Evolutionary conservation across 2,797 vertebrate species (phyloP), one percentile per base, ranked within the genome.

Genomic region (Perodicticus potto): DNA sequence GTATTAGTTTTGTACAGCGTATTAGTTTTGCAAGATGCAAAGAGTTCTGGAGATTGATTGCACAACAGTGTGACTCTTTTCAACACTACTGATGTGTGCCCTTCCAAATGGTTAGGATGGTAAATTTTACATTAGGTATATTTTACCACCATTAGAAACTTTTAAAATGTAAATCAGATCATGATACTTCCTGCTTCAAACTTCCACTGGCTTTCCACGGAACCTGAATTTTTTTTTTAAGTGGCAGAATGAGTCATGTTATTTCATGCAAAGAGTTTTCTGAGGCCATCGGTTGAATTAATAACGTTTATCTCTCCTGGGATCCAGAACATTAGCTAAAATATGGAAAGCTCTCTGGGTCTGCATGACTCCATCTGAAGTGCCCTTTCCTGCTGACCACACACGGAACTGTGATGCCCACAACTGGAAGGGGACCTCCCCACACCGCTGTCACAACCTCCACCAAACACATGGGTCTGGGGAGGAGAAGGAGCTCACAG

Each of bases 291-390:
- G 16, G 14, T 4, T 10, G 19, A 80, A 40, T 23, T 72, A 76
- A 55, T 32, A 59, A 20, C 7, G 6, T 49, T 13, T 43, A n/a
- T n/a, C n/a, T 87, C 74, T 65, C 13, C 13, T 29, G 14, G 59
- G 87, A 76, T 32, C 14, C 49, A 74, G 29, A 59, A n/a, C 16
- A 8, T 45, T 17, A 12, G 0, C 6, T 67, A 22, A 40, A 89
- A 90, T n/a, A 67, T 1, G 1, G 69, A 55, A 40, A 57, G 16
- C 27, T 27, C 45, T 43, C 55, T 20, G 7, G 63, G 17, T 86
- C 73, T 2, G 19, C 0, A 0, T 19, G 55, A 88, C 0, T 34
- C 43, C n/a, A 37, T 55, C 29, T 8, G 73, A 34, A 0, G 2
- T 13, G 14, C 53, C 49, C 34, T 59, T 69, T 7, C 32, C 70